Percentiles rank a stretch among this genome's conserved stretches.
These are phyloP conservation scores for Drosophila mayri DNA, from an alignment of 1,140 invertebrate species.

Conservation along the genomic window DNA sequence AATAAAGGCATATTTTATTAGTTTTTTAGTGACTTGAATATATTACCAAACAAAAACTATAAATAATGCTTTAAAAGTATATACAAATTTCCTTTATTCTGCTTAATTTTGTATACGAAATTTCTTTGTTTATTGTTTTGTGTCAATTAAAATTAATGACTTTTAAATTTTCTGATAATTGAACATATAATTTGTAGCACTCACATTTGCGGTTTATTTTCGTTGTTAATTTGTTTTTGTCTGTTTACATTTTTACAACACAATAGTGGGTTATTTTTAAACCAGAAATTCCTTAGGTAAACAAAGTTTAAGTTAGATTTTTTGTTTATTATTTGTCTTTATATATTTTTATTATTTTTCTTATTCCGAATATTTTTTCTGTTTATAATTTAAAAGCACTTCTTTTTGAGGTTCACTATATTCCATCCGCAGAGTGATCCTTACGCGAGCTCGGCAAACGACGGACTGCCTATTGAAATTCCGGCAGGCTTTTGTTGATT, in stretches of 20 bases:
- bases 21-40: background rate
- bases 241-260: conserved; percentile 10
- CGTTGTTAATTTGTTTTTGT: background rate
- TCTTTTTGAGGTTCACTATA: background rate
- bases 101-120: too few species aligned
- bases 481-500: conserved; percentile 14
- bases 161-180: conserved; percentile 17
- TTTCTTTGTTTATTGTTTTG: conserved; percentile 1
- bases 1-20: too few species aligned
- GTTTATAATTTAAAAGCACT: background rate
- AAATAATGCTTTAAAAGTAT: background rate
- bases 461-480: conserved; percentile 39
- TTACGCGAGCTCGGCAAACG: conserved; percentile 57
- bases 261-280: background rate
- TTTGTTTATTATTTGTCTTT: background rate
- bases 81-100: background rate
- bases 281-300: background rate
- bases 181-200: conserved; percentile 12
- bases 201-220: conserved; percentile 18
- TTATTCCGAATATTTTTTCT: background rate
- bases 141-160: conserved; percentile 18
- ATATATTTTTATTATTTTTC: background rate
- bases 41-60: background rate
- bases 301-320: background rate
- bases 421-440: conserved; percentile 48